Percentiles rank a stretch among this genome's conserved stretches.
Conservation (phyloP, 2,113 vertebrate species). For the Tautogolabrus adspersus region DNA sequence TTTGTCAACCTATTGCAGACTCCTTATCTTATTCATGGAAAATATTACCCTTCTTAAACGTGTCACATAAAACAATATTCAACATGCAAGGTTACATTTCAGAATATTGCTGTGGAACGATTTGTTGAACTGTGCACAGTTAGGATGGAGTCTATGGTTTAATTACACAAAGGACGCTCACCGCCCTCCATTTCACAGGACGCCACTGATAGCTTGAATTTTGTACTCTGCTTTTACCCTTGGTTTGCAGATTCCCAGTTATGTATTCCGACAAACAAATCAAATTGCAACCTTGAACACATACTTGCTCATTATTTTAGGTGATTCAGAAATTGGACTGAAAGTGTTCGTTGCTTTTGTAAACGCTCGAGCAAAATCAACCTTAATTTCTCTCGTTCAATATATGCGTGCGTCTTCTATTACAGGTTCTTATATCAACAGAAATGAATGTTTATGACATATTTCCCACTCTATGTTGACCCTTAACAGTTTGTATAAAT, state of each 20-base stretch:
- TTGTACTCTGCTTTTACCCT: slow-evolving; percentile 54
- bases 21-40: slow-evolving; percentile 55
- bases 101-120: slow-evolving; percentile 37
- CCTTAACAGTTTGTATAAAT: neutral
- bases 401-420: neutral
- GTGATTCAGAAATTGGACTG: slow-evolving; percentile 4
- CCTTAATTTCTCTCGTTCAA: neutral
- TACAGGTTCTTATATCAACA: neutral
- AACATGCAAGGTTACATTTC: slow-evolving; percentile 33
- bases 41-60: slow-evolving; percentile 61
- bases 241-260: slow-evolving; percentile 58
- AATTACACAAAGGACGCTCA: slow-evolving; percentile 72
- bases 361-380: slow-evolving; percentile 10
- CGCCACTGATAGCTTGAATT: slow-evolving; percentile 62
- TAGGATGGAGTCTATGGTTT: slow-evolving; percentile 50
- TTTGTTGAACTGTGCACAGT: slow-evolving; percentile 44
- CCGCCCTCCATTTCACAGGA: slow-evolving; percentile 72
- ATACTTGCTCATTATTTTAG: slow-evolving; percentile 13
- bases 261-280: slow-evolving; percentile 30
- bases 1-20: slow-evolving; percentile 50
- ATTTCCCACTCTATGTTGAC: neutral
- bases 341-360: neutral
- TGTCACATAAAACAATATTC: slow-evolving; percentile 51
- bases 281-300: slow-evolving; percentile 31
- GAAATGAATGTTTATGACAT: neutral